phyloP scores from a whole-genome alignment of 2,797 vertebrate genomes.

The Spizella passerina region DNA sequence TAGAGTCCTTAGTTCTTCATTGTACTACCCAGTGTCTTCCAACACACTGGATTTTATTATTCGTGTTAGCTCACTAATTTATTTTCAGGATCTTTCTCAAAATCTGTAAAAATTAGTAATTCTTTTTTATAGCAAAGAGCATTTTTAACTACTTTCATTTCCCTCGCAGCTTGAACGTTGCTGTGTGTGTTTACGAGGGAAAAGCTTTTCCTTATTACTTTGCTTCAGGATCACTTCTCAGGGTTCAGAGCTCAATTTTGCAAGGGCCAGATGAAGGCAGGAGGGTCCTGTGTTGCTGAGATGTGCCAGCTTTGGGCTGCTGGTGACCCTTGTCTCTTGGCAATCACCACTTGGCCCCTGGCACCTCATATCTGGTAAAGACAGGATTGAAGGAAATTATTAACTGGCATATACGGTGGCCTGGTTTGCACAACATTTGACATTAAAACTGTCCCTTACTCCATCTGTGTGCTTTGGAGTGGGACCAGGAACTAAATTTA shows the following conservation, averaged over 20 bases:
- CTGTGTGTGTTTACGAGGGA: neutral
- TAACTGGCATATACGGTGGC: neutral
- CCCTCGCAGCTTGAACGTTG: neutral
- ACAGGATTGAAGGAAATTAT: neutral
- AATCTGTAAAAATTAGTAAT: neutral
- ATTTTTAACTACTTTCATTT: neutral
- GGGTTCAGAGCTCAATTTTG: neutral
- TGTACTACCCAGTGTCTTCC: neutral
- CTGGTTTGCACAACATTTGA: neutral
- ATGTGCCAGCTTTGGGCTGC: neutral
- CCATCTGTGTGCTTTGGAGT: slow-evolving; percentile 30
- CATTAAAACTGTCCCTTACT: neutral
- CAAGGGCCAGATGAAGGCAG: neutral
- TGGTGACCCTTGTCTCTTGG: neutral
- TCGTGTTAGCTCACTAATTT: neutral
- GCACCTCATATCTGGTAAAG: neutral
- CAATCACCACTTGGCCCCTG: neutral
- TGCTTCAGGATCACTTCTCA: neutral
- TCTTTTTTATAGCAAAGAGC: neutral
- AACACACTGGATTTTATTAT: neutral
- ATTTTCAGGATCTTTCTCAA: neutral
- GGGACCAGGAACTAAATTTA: slow-evolving; percentile 35
- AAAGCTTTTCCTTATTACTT: neutral
- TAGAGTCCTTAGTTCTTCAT: neutral
- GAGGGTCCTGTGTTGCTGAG: neutral